Base-by-base conservation (phyloP, 2,113 vertebrate genomes). In the Aptenodytes forsteri region DNA sequence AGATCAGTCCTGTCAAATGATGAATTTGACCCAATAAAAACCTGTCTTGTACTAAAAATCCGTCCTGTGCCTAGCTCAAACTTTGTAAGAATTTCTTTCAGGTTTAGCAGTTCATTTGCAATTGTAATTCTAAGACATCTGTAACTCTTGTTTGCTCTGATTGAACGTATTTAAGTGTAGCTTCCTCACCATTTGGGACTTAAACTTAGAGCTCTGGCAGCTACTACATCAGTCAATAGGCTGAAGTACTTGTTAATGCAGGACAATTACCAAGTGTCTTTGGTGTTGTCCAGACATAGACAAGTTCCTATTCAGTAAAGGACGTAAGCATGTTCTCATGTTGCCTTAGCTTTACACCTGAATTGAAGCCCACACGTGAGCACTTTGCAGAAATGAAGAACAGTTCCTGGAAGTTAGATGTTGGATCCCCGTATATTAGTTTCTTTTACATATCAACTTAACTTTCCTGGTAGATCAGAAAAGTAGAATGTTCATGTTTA, bases 321-420 rank as follows among this genome's bases (percentile, higher is more conserved):
- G 18, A 21, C 0, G 0, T 26, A 20, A 44, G n/a, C 19, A 16
- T 2, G 2, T 85, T 61, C 47, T 72, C 5, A 2, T 25, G 10
- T 13, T 71, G 65, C 40, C 42, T 34, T 32, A 23, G 83, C 36
- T 83, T 72, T 32, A 49, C 11, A 21, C 42, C 83, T 34, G 34
- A 64, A 38, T 50, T 56, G 64, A 52, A 58, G 56, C 21, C 44
- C 27, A 30, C 0, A 4, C 1, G 2, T 6, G n/a, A 70, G 36
- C 49, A 11, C 47, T 67, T 32, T 52, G 62, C 21, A 61, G 81
- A 71, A 59, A 10, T 29, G 44, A 58, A n/a, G 61, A 58, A n/a
- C 16, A 59, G 55, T 52, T 92, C 50, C 38, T 67, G 49, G 13
- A 34, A 67, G 22, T 47, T 59, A 22, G 32, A 7, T 44, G 42